These are phyloP conservation scores for Arion vulgaris DNA, from an alignment of 1,140 invertebrate genomes.

Conservation along the genomic window DNA sequence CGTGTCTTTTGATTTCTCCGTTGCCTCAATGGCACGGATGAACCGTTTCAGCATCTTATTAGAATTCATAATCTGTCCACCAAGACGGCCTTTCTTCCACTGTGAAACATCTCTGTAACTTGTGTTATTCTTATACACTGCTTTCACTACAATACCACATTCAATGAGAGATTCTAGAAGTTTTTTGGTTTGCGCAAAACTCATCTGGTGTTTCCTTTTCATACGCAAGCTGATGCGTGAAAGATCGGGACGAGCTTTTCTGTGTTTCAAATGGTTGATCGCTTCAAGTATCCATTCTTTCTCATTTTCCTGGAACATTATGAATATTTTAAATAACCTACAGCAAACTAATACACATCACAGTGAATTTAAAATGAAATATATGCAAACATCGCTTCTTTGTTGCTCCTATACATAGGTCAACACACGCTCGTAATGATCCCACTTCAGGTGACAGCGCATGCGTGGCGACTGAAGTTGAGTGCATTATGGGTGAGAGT, in stretches of 20 bases:
- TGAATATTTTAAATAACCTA: background rate
- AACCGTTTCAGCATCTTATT: constrained; percentile 36
- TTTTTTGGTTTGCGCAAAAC: constrained; percentile 34
- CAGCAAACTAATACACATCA: background rate
- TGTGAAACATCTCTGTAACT: constrained; percentile 40
- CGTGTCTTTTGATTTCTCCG: constrained; percentile 36
- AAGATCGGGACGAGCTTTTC: constrained; percentile 39
- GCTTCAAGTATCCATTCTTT: constrained; percentile 41
- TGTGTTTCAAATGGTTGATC: constrained; percentile 40
- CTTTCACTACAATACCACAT: constrained; percentile 38
- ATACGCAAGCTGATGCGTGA: constrained; percentile 35
- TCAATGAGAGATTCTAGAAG: constrained; percentile 37
- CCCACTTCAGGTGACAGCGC: background rate
- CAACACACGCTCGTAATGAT: constrained; percentile 34
- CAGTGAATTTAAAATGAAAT: background rate
- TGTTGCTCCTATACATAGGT: constrained; percentile 12
- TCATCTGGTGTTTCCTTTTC: constrained; percentile 37
- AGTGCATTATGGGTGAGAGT: constrained; percentile 26
- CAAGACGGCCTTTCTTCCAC: constrained; percentile 37
- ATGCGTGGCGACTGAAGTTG: background rate
- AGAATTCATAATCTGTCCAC: constrained; percentile 36
- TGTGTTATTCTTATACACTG: constrained; percentile 38
- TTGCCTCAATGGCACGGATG: constrained; percentile 29
- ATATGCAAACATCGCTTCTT: background rate
- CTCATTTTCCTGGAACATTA: constrained; percentile 29